These are phyloP conservation scores for Leucophenga montana DNA, from an alignment of 2,888 invertebrate genomes.

Conservation along the genomic window DNA sequence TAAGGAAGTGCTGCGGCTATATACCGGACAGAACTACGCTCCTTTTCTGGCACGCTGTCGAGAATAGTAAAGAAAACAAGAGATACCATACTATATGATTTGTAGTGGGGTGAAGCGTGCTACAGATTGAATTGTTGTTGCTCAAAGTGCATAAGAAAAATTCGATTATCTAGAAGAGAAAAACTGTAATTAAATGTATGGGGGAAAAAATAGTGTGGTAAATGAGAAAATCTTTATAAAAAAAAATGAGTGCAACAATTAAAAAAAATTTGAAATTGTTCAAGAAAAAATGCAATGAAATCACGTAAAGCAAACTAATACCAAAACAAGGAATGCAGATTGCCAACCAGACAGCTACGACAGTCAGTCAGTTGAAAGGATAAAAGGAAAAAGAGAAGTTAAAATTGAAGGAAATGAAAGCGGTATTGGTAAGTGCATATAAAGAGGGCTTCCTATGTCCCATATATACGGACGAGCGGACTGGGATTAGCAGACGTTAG, in stretches of 20 bases:
- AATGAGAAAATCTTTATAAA: no score
- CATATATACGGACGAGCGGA: no score
- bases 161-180: conserved; percentile 70
- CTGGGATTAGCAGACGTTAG: no score
- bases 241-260: not conserved
- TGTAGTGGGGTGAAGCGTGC: conserved; percentile 15
- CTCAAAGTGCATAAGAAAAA: conserved; percentile 54
- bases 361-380: conserved; percentile 7
- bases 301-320: conserved; percentile 71
- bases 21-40: conserved; percentile 46
- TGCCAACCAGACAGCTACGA: conserved; percentile 46
- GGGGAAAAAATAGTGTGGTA: conserved; percentile 35
- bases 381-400: conserved; percentile 8
- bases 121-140: conserved; percentile 26
- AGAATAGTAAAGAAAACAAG: not conserved
- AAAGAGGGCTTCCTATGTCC: no score
- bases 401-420: not conserved
- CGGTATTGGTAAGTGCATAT: not conserved
- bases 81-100: not conserved
- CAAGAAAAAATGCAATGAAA: conserved; percentile 57
- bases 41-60: not conserved
- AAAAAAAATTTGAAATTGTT: conserved; percentile 16
- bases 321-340: conserved; percentile 66
- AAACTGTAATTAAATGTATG: conserved; percentile 72
- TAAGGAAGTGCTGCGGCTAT: conserved; percentile 60